Percentiles rank a stretch among this genome's conserved stretches.
Evolutionary conservation across 2,113 vertebrate species (phyloP).

Genomic region (Synchiropus splendidus): DNA sequence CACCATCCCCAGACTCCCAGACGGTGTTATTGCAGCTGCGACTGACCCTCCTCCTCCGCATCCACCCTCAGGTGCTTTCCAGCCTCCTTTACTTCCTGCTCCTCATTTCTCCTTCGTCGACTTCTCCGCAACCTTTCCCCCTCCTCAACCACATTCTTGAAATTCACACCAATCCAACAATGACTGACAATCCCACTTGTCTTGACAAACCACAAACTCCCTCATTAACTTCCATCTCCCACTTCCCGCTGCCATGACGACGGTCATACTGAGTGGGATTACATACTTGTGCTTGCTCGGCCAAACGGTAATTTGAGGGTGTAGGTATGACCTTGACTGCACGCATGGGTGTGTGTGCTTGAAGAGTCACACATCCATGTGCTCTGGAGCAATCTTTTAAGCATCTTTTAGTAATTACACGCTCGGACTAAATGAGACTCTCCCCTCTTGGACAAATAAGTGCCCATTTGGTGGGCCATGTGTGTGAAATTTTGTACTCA

Average conservation of each 20-base stretch:
- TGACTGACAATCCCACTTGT: conserved; percentile 35
- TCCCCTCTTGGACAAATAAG: no score
- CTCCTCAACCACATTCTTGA: conserved; percentile 28
- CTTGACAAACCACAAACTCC: conserved; percentile 24
- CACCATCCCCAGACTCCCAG: conserved; percentile 16
- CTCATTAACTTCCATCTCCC: conserved; percentile 31
- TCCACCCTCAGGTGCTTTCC: conserved; percentile 54
- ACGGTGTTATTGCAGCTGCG: conserved; percentile 60
- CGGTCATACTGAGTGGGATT: conserved; percentile 29
- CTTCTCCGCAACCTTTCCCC: conserved; percentile 4
- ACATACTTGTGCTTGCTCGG: conserved; percentile 38
- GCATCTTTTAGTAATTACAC: conserved; percentile 1
- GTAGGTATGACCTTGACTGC: conserved; percentile 31
- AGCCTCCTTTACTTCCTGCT: conserved; percentile 23
- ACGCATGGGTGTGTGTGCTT: conserved; percentile 16
- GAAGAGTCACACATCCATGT: conserved; percentile 14
- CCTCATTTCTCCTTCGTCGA: conserved; percentile 5
- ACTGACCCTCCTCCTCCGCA: conserved; percentile 23
- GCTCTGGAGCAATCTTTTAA: background rate
- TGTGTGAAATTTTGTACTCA: no score
- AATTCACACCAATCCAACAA: conserved; percentile 21
- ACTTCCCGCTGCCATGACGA: conserved; percentile 19
- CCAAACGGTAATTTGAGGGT: conserved; percentile 52
- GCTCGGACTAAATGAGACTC: no score
- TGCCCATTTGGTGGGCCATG: no score